These are phyloP conservation scores for Gallinago stenura DNA, from an alignment of 2,797 vertebrate genomes.

Conservation along the genomic window DNA sequence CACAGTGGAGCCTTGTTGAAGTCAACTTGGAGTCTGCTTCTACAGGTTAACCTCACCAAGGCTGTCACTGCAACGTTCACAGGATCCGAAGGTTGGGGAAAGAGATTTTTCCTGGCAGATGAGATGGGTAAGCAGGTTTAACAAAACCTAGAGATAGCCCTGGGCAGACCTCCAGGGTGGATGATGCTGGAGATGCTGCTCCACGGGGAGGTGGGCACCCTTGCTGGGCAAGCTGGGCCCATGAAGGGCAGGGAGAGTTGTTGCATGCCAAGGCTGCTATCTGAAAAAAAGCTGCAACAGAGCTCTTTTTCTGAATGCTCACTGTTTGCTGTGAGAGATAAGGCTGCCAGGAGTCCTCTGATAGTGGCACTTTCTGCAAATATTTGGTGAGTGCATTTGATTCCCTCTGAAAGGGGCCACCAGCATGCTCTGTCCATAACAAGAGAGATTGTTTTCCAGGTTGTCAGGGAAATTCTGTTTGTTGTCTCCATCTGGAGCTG, in stretches of 20 bases:
- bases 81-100: not conserved
- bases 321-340: constrained; percentile 5
- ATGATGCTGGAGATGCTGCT: not conserved
- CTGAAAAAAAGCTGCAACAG: not conserved
- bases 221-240: not conserved
- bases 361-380: constrained; percentile 22
- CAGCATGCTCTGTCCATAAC: not conserved
- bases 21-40: not conserved
- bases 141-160: not conserved
- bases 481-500: not conserved
- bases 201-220: not conserved
- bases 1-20: not conserved
- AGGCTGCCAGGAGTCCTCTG: not conserved
- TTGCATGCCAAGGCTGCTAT: fast-evolving
- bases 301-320: not conserved
- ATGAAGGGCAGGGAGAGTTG: not conserved
- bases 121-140: not conserved
- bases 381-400: constrained; percentile 35
- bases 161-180: not conserved
- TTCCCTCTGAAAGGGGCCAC: not conserved
- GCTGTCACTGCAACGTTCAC: not conserved
- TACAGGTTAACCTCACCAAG: not conserved
- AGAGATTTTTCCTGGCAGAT: not conserved
- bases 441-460: not conserved
- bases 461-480: not conserved